Conservation (phyloP, 2,797 vertebrate species). For the Leuciscus waleckii region DNA sequence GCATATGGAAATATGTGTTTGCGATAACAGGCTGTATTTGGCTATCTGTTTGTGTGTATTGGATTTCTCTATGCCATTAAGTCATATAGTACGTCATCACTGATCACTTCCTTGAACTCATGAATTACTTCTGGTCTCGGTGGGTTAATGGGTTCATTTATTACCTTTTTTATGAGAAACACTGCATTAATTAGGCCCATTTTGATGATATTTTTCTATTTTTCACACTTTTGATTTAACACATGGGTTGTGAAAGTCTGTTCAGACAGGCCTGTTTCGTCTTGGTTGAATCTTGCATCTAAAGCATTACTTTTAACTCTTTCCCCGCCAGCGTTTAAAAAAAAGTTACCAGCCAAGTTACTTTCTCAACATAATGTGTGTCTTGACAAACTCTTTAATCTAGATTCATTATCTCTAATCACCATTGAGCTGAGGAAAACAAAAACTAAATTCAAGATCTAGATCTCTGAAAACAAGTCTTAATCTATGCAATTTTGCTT, state of each 20-base stretch:
- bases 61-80: constrained; percentile 3
- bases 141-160: not conserved
- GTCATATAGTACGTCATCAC: not conserved
- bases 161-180: not conserved
- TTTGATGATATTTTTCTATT: not conserved
- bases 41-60: not conserved
- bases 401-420: not conserved
- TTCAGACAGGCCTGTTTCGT: not conserved
- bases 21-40: not conserved
- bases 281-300: not conserved
- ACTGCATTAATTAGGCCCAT: not conserved
- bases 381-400: not conserved
- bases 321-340: not conserved
- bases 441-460: not conserved
- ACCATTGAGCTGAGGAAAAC: not conserved
- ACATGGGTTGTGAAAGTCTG: not conserved
- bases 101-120: constrained; percentile 41
- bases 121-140: not conserved
- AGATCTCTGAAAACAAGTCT: not conserved
- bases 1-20: not conserved
- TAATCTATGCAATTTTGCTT: not conserved
- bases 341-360: not conserved
- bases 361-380: not conserved
- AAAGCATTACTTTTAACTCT: not conserved
- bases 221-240: not conserved